Conservation (phyloP, 2,888 invertebrate genomes). For the Bruchidius siliquastri region DNA sequence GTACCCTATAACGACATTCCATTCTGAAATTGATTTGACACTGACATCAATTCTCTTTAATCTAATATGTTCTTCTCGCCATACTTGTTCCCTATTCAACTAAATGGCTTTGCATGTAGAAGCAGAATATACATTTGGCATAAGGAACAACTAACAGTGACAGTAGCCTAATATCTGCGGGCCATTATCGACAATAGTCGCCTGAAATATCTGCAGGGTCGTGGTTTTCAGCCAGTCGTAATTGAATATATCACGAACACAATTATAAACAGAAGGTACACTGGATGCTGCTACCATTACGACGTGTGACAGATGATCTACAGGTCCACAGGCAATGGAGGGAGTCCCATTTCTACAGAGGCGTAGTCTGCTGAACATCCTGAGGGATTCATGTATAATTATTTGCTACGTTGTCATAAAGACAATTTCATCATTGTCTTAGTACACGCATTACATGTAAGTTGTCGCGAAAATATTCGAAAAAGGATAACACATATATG, state of each 20-base stretch:
- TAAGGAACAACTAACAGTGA: neutral
- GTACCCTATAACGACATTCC: too few relatives aligned
- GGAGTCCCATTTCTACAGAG: neutral
- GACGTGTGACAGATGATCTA: constrained; percentile 39
- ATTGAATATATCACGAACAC: constrained; percentile 17
- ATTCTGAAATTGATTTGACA: too few relatives aligned
- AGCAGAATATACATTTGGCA: neutral
- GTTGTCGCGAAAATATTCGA: too few relatives aligned
- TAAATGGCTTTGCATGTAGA: neutral
- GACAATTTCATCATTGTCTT: too few relatives aligned
- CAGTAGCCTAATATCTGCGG: neutral
- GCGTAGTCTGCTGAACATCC: neutral
- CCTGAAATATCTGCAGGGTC: neutral
- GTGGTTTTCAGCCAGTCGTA: neutral
- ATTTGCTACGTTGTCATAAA: too few relatives aligned
- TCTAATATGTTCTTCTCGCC: neutral
- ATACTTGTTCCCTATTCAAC: neutral
- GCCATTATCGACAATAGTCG: neutral
- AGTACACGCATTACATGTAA: too few relatives aligned
- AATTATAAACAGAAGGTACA: constrained; percentile 20
- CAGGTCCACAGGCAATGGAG: constrained; percentile 20
- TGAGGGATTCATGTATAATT: too few relatives aligned
- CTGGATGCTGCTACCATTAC: constrained; percentile 23
- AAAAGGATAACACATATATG: too few relatives aligned
- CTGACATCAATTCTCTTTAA: too few relatives aligned